Percentiles rank a stretch among this genome's conserved stretches.
Conservation (phyloP, 37 sponge, comb jelly and placozoan species). For the Petrosia ficiformis region DNA sequence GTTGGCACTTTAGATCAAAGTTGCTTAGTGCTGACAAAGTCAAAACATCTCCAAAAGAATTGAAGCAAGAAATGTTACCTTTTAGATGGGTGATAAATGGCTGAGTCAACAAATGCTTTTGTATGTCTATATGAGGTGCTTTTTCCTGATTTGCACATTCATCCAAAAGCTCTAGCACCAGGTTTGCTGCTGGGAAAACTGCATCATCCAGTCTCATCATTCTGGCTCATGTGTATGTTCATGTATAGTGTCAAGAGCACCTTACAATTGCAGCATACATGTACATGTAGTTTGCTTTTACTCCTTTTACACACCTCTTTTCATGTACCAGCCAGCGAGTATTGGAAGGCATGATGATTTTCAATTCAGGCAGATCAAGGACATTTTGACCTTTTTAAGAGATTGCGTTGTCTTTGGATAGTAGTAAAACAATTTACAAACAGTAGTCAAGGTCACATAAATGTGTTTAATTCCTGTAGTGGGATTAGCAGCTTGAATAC, state of each 20-base stretch:
- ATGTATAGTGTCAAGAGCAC: slow-evolving; percentile 43
- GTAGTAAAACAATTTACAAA: slow-evolving; percentile 47
- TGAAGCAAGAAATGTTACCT: slow-evolving; percentile 53
- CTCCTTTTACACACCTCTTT: slow-evolving; percentile 61
- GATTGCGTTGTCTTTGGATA: slow-evolving; percentile 45
- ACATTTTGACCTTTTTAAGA: slow-evolving; percentile 51
- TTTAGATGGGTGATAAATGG: slow-evolving; percentile 54
- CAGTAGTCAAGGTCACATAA: slow-evolving; percentile 37
- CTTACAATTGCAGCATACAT: slow-evolving; percentile 45
- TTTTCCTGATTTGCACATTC: slow-evolving; percentile 20
- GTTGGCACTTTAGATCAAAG: slow-evolving; percentile 21
- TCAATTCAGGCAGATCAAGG: slow-evolving; percentile 55
- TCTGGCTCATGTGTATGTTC: slow-evolving; percentile 63
- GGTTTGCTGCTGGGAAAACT: slow-evolving; percentile 53
- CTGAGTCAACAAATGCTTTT: slow-evolving; percentile 40
- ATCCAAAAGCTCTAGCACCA: slow-evolving; percentile 65
- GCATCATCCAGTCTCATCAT: slow-evolving; percentile 71
- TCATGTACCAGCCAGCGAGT: slow-evolving; percentile 72
- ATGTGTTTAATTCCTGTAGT: slow-evolving; percentile 48
- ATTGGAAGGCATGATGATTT: slow-evolving; percentile 56
- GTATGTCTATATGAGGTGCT: slow-evolving; percentile 39
- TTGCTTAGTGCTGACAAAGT: slow-evolving; percentile 36
- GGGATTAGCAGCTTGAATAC: slow-evolving; percentile 68
- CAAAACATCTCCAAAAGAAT: slow-evolving; percentile 17
- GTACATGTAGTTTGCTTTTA: slow-evolving; percentile 59